Evolutionary conservation across 2,113 vertebrate species (phyloP).

Genomic region (Campylomormyrus numenius): DNA sequence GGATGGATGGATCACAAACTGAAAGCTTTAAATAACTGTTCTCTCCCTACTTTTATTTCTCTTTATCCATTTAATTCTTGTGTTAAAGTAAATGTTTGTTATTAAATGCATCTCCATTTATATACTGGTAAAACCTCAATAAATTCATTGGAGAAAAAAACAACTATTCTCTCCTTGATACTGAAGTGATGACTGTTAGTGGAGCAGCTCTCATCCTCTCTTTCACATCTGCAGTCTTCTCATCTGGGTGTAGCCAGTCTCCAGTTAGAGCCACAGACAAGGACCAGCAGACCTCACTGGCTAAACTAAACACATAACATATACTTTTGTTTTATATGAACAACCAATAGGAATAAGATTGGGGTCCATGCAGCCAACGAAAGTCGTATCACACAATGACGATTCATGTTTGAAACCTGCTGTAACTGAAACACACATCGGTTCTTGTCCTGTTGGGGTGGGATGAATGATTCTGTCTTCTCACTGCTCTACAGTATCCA

Average conservation of each 20-base stretch:
- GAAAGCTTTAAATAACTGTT: neutral
- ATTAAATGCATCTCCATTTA: neutral
- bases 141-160: neutral
- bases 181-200: neutral
- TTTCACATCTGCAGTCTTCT: neutral
- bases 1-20: neutral
- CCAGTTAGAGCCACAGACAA: neutral
- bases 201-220: neutral
- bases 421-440: neutral
- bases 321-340: neutral
- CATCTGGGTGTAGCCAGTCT: neutral
- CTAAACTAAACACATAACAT: neutral
- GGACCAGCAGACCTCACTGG: neutral
- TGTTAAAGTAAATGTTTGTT: neutral
- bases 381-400: neutral
- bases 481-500: neutral
- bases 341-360: neutral
- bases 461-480: neutral
- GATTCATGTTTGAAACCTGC: neutral
- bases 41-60: neutral
- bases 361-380: neutral
- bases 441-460: neutral
- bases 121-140: neutral
- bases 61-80: neutral
- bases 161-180: neutral